Evolutionary conservation across 2,888 invertebrate species (phyloP), one percentile per base, ranked within the genome.

Genomic region (Trichacis sp.): DNA sequence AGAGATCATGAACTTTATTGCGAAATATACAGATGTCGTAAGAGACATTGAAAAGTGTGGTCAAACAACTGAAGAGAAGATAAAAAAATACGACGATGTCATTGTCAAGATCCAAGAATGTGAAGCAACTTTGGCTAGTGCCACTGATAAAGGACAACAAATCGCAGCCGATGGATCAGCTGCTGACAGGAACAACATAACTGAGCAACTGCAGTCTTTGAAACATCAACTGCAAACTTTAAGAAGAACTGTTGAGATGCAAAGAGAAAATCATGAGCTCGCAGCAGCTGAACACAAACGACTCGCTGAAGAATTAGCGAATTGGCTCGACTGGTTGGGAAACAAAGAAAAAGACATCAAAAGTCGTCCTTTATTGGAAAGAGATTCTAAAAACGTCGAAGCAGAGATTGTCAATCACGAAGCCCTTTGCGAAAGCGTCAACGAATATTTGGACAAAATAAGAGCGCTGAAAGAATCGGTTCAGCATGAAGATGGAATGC

Each of bases 141-240:
- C 96, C 0, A 91, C 91, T 11, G 97, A 97, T 78, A 96, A 96
- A 81, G 97, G 96, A 0, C 94, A 95, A 77, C 94, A 95, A 82
- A 96, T 97, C 29, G 95, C 95, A 0, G 92, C 92, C 0, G 96
- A 97, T 85, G 95, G 96, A 40, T 92, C 94, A 1, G 91, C 93
- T 0, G 92, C 93, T 14, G 96, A 96, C 74, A 89, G 93, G 73
- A 96, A 96, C 74, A 91, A 91, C 71, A 92, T 97, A 4, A 95
- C 94, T 1, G 94, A 95, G 79, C 92, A 96, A 73, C 81, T 97
- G 17, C 95, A 96, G 76, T 92, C 92, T 0, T 82, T 97, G 15
- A 96, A 95, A 82, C 94, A 94, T 78, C 93, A 95, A 70, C 85
- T 96, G 12, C 89, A 93, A 53, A 90, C 90, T 57, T 85, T 97